Evolutionary conservation across 2,113 vertebrate genomes (phyloP).

Genomic region (Rhegmatorhina hoffmannsi): DNA sequence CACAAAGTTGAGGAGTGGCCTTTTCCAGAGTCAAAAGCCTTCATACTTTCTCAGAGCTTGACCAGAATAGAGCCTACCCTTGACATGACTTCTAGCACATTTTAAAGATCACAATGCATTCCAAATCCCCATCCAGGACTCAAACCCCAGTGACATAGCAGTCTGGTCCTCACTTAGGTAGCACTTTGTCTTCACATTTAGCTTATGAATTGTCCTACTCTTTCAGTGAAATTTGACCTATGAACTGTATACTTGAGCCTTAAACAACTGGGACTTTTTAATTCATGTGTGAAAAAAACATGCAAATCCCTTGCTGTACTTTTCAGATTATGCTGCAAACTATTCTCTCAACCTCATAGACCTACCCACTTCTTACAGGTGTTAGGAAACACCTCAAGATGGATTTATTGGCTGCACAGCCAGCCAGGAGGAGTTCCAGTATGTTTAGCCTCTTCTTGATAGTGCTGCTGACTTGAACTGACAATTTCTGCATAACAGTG

Average conservation of each 20-base stretch:
- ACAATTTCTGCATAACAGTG: not conserved
- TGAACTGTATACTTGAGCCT: not conserved
- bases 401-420: not conserved
- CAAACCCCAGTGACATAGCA: not conserved
- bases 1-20: not conserved
- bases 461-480: not conserved
- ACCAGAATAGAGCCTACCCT: not conserved
- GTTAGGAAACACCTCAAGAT: not conserved
- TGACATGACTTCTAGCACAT: not conserved
- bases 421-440: not conserved
- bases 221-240: not conserved
- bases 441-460: not conserved
- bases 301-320: not conserved
- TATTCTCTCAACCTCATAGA: not conserved
- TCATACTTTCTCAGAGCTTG: not conserved
- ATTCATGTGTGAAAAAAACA: not conserved
- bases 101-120: not conserved
- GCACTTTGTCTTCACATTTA: not conserved
- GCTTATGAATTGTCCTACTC: not conserved
- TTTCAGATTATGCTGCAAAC: not conserved
- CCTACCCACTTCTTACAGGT: not conserved
- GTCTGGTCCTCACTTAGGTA: not conserved
- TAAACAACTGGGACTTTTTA: not conserved
- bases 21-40: not conserved
- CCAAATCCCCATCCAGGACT: not conserved